Evolutionary conservation across 1,140 invertebrate genomes (phyloP), one percentile per base, ranked within the genome.

Genomic region (Ephestia elutella): DNA sequence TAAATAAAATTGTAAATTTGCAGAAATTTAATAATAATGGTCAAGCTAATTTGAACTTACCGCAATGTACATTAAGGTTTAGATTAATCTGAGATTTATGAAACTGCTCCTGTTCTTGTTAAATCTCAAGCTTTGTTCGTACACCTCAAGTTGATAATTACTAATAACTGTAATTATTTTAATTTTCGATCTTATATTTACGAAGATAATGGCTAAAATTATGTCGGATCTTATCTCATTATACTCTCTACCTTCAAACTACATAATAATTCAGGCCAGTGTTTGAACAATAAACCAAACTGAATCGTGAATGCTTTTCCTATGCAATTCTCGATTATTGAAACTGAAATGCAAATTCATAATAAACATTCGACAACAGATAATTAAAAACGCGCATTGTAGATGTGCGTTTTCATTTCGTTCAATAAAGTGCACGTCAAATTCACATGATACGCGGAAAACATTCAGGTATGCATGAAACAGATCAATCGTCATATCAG

Each of bases 151-250:
- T 65, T 73, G 61, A 59, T 69, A 71, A 71, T 73, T 69, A 69
- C 70, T 70, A 70, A 71, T 73, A 68, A 68, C 64, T 69, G 65
- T 68, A 69, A 68, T 71, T 74, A 71, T 74, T 71, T 69, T 67
- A 61, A 59, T 64, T 66, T 63, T 63, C 20, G 20, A 19, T 32
- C 30, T 32, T 44, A 44, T 15, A 15, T 44, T 44, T 44, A n/a
- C 15, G 38, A 17, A 5, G 5, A n/a, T 44, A 44, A 44, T 44
- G 7, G 38, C 38, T 44, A 3, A 44, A 44, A 44, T 44, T 44
- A 44, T 15, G 15, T 15, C 1, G 30, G 30, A 32, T 32, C 30
- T 32, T 11, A 32, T 32, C 13, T 44, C 38, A 44, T 44, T 15
- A 10, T 7, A 44, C 15, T 44, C 5, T 44, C 13, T 44, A 44